These are phyloP conservation scores for Itoplectis maculator DNA, from an alignment of 2,888 invertebrate genomes.

Conservation along the genomic window DNA sequence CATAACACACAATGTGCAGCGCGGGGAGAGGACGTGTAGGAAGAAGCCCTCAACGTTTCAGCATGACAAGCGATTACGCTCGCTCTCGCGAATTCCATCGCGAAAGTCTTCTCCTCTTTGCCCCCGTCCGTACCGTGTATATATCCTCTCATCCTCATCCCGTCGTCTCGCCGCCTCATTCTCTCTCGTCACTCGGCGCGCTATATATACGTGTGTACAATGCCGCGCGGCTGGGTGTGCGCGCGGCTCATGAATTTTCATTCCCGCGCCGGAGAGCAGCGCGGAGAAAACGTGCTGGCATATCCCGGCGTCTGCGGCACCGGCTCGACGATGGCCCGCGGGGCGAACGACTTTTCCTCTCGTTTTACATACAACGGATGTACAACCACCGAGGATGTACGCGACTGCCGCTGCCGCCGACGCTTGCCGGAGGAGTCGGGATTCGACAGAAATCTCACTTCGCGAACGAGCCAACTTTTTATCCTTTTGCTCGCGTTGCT, in stretches of 20 bases:
- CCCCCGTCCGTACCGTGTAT: neutral
- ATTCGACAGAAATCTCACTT: slow-evolving; percentile 37
- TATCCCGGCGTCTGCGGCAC: slow-evolving; percentile 17
- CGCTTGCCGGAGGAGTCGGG: slow-evolving; percentile 10
- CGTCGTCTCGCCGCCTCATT: slow-evolving; percentile 4
- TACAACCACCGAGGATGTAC: neutral
- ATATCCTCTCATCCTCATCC: slow-evolving; percentile 19
- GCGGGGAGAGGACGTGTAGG: slow-evolving; percentile 2
- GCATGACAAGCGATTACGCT: slow-evolving; percentile 51
- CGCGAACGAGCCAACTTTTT: slow-evolving; percentile 29
- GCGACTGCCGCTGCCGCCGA: neutral
- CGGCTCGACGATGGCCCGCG: slow-evolving; percentile 10
- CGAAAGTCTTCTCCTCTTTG: slow-evolving; percentile 32
- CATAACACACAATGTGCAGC: neutral
- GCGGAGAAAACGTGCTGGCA: slow-evolving; percentile 48
- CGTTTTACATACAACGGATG: slow-evolving; percentile 16
- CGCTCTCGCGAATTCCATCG: slow-evolving; percentile 55
- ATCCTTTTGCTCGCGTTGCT: slow-evolving; percentile 13
- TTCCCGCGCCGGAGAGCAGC: slow-evolving; percentile 8
- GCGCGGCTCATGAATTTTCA: slow-evolving; percentile 68
- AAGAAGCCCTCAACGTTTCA: slow-evolving; percentile 32
- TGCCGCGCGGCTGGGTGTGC: slow-evolving; percentile 15
- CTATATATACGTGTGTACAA: slow-evolving; percentile 27
- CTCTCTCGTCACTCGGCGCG: slow-evolving; percentile 33
- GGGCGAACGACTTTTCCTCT: slow-evolving; percentile 15